Evolutionary conservation across 2,797 vertebrate genomes (phyloP).

Genomic region (Mycteria americana): DNA sequence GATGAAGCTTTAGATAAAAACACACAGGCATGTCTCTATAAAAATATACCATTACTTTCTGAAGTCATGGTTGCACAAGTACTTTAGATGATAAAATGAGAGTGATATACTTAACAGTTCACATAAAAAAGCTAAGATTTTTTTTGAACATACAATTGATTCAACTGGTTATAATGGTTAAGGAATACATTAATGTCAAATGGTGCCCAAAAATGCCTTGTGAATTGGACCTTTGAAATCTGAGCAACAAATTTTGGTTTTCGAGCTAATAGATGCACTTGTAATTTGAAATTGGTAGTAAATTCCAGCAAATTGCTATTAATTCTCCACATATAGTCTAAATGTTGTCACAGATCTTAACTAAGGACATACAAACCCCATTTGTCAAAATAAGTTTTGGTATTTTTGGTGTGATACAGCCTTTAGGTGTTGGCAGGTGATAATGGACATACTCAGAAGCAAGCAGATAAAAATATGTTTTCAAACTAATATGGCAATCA

Average conservation of each 20-base stretch:
- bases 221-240: not conserved
- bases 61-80: not conserved
- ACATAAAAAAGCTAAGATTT: not conserved
- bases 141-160: not conserved
- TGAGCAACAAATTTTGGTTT: fast-evolving
- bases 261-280: not conserved
- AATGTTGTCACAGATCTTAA: not conserved
- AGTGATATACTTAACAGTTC: not conserved
- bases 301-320: not conserved
- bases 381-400: not conserved
- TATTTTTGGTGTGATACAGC: not conserved
- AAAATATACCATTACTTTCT: not conserved
- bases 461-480: not conserved
- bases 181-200: not conserved
- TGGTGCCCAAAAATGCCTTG: not conserved
- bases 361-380: fast-evolving
- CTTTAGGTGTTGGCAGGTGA: not conserved
- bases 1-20: not conserved
- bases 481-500: not conserved
- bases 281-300: not conserved
- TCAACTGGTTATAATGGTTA: not conserved
- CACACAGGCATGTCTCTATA: not conserved
- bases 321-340: not conserved
- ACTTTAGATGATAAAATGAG: not conserved
- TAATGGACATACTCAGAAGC: not conserved